These are phyloP conservation scores for Xiphorhynchus elegans DNA, from an alignment of 2,113 vertebrate species.

Conservation along the genomic window DNA sequence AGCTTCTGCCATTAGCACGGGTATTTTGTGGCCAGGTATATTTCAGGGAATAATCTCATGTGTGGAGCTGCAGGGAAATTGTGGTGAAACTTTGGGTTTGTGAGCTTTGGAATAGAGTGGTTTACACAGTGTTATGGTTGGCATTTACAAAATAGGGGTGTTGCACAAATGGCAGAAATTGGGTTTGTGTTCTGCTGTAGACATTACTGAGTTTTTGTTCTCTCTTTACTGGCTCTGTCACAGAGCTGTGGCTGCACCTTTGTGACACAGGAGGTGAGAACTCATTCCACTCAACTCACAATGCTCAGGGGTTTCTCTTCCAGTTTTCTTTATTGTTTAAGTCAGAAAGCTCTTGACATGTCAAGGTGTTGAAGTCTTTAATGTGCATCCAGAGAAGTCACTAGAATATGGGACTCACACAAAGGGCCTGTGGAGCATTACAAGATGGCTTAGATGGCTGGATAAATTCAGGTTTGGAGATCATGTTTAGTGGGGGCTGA, in stretches of 20 bases:
- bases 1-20: not conserved
- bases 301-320: not conserved
- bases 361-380: not conserved
- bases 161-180: not conserved
- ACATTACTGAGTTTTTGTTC: not conserved
- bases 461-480: not conserved
- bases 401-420: not conserved
- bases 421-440: not conserved
- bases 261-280: not conserved
- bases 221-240: accelerated
- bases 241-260: not conserved
- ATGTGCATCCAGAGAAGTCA: not conserved
- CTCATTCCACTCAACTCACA: not conserved
- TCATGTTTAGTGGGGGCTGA: not conserved
- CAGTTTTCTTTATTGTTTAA: not conserved
- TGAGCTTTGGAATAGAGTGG: not conserved
- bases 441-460: not conserved
- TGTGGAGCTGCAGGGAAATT: not conserved
- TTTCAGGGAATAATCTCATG: not conserved
- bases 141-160: not conserved
- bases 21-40: not conserved
- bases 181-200: not conserved
- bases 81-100: accelerated
- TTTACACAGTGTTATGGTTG: not conserved
- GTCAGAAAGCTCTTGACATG: not conserved